These are phyloP conservation scores for Mystacides longicornis DNA, from an alignment of 2,888 invertebrate genomes.

Conservation along the genomic window DNA sequence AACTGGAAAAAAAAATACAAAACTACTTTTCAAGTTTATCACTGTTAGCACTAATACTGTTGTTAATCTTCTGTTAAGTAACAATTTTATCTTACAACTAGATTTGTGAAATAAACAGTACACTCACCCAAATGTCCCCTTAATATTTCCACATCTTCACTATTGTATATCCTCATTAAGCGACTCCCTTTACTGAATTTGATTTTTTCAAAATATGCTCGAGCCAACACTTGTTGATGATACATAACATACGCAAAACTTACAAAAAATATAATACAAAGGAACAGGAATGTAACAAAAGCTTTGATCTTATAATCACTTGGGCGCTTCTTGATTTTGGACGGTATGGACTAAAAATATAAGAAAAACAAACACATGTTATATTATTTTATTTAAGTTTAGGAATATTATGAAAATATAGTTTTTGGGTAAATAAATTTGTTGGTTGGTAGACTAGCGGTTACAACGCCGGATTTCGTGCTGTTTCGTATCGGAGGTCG, in stretches of 20 bases:
- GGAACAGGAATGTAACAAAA: constrained; percentile 73
- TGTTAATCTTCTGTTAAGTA: neutral
- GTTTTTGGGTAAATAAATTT: neutral
- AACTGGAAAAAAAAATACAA: too few relatives aligned
- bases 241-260: constrained; percentile 79
- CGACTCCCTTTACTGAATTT: constrained; percentile 76
- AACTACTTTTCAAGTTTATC: neutral
- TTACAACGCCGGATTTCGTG: too few relatives aligned
- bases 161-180: constrained; percentile 63
- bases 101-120: neutral
- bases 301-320: constrained; percentile 73
- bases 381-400: too few relatives aligned
- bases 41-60: neutral
- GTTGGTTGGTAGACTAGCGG: too few relatives aligned
- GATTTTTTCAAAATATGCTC: constrained; percentile 75
- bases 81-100: neutral
- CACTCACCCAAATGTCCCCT: constrained; percentile 54
- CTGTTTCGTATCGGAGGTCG: too few relatives aligned
- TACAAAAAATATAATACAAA: constrained; percentile 73
- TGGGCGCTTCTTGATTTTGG: constrained; percentile 63
- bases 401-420: neutral
- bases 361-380: too few relatives aligned
- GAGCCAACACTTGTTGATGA: constrained; percentile 72
- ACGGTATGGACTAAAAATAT: constrained; percentile 60
- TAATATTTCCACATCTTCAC: constrained; percentile 63